A percentile compares a stretch with the other conserved stretches of the same genome.
These are phyloP conservation scores for Sympetrum striolatum DNA, from an alignment of 2,888 invertebrate species.

Conservation along the genomic window DNA sequence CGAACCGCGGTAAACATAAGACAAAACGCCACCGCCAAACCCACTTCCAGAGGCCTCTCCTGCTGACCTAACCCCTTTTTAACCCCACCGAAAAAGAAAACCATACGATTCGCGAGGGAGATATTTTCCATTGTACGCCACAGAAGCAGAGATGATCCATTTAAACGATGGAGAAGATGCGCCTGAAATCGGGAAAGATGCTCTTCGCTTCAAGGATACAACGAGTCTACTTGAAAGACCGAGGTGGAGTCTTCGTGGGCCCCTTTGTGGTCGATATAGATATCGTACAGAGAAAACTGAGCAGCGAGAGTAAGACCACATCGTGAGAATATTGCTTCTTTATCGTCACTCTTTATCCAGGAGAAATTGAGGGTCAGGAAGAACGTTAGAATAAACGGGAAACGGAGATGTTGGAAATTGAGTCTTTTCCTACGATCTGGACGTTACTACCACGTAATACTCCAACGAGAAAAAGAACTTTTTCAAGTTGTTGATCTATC, in stretches of 20 bases:
- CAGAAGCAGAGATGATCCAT: no score
- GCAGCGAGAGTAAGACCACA: not conserved
- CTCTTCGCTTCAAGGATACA: not conserved
- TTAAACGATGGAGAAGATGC: not conserved
- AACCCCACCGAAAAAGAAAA: no score
- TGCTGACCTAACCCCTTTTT: no score
- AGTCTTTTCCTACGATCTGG: no score
- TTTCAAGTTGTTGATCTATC: no score
- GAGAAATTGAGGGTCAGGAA: not conserved
- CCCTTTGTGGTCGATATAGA: not conserved
- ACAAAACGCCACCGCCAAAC: no score
- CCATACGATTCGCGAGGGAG: no score
- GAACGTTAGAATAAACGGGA: not conserved
- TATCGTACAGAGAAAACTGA: not conserved
- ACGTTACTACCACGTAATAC: no score
- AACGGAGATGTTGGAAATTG: no score
- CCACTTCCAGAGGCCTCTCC: no score
- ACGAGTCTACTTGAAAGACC: not conserved
- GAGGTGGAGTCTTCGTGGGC: not conserved
- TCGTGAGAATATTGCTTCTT: not conserved
- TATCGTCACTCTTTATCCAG: not conserved
- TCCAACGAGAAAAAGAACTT: no score
- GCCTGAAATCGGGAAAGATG: not conserved
- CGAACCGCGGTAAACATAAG: not conserved
- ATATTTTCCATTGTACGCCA: no score